Base-by-base conservation (phyloP, 2,888 invertebrate species). In the Desoria tigrina region DNA sequence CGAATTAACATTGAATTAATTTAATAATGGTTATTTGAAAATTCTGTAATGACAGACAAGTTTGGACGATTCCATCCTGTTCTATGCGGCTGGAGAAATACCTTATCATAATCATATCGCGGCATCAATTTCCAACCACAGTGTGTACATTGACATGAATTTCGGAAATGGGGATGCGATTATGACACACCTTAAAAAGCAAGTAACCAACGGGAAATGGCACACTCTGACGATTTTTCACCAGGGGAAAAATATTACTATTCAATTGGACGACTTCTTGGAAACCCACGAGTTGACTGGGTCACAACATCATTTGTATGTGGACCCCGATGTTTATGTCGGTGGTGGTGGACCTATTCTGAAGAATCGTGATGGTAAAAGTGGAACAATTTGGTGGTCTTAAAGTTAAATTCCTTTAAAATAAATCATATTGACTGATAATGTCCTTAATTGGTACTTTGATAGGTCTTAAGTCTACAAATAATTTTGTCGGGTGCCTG, bases 281-380 rank as follows among this genome's bases (percentile, higher is more conserved):
- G 53, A 73, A 37, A 53, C 45, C 7, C 57, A 58, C 42, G 88
- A 90, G 78, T 84, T 92, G 53, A 87, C 88, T 1, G 89, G 89
- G 14, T 85, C 86, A 79, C 85, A 84, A 67, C 83, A 84, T 60
- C 86, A 89, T 79, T 84, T 95, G 69, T 90, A 92, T 76, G 92
- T 95, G 72, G 94, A 95, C 83, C 94, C 95, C 39, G 92, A 94
- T 81, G 92, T 95, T 74, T 94, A 94, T 79, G 90, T 95, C 73
- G 92, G 92, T 55, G 92, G 92, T 18, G 94, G 93, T 2, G 90
- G 92, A 1, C 90, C 69, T 1, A 74, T 64, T 39, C 55, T 74
- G 28, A 74, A 71, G 42, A 72, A 73, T 42, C 55, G 72, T 23
- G 68, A 70, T 54, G 70, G 74, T 72, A 49, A 39, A 91, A 79